Evolutionary conservation across 2,113 vertebrate species (phyloP).

Genomic region (Phasianus colchicus): DNA sequence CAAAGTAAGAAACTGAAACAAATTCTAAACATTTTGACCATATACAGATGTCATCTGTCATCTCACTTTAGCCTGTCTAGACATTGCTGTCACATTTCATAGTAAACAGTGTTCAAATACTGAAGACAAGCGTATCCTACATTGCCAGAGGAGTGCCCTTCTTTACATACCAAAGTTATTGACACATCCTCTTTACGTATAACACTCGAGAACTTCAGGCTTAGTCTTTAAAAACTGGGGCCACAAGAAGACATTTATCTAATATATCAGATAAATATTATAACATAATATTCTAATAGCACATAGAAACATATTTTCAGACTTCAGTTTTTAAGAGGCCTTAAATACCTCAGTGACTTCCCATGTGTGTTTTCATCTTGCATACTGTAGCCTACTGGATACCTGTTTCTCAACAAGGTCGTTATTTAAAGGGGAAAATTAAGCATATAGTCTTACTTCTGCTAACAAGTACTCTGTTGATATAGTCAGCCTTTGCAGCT

Average conservation of each 20-base stretch:
- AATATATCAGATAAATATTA: too few species aligned
- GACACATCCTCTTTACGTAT: rapidly evolving
- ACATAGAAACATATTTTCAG: background rate
- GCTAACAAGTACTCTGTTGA: background rate
- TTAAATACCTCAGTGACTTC: background rate
- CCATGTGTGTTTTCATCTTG: background rate
- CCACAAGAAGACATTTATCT: background rate
- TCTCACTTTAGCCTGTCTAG: background rate
- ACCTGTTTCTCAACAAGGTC: background rate
- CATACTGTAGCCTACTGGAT: background rate
- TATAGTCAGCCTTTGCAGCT: background rate
- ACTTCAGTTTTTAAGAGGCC: background rate
- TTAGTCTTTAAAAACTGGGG: background rate
- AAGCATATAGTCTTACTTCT: background rate
- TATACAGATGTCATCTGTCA: rapidly evolving
- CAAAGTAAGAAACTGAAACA: rapidly evolving
- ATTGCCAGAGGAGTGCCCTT: background rate
- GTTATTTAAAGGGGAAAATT: background rate
- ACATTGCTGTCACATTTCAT: background rate
- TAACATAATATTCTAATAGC: background rate
- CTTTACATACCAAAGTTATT: background rate
- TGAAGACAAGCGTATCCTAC: background rate
- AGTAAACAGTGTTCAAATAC: background rate
- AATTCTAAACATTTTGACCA: background rate
- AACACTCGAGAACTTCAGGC: background rate